Evolutionary conservation across 2,113 vertebrate species (phyloP), one percentile per base, ranked within the genome.

Genomic region (Microcebus tavaratra): DNA sequence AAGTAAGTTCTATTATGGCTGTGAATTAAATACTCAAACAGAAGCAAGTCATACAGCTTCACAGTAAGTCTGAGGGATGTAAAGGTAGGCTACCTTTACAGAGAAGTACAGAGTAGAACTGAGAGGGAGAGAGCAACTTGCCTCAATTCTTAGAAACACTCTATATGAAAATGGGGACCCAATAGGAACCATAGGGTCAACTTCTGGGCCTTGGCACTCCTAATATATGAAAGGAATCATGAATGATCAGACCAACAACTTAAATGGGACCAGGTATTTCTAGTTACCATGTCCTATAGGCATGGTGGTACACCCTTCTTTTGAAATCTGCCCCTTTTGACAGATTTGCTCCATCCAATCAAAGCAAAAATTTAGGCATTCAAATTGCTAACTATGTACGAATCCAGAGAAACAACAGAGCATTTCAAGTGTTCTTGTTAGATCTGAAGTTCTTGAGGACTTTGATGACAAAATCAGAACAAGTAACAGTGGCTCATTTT

Each of bases 61-160:
- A 48, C 17, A 94, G 11, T 65, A 63, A 80, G 65, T 59, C 25
- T 21, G 34, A 80, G n/a, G 27, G 50, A 50, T 72, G 59, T 45
- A 80, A 93, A 89, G 59, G 9, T 57, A 80, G 59, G 73, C 55
- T 82, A 75, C 10, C 14, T 42, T 85, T 93, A 82, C 7, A 65
- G 53, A 89, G 48, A 79, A 76, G 36, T 36, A 90, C 67, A 63
- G 29, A 50, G 3, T 50, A 8, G 15, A 93, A 84, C 20, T 42
- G 70, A 92, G 34, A 21, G 27, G 65, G 65, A 87, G 31, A 90
- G 10, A 80, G 10, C 8, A 72, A 85, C 70, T 42, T 70, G 10
- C 81, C 57, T 94, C 29, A 81, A 20, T 59, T 95, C 53, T 88
- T 63, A 96, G 76, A 88, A 92, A 90, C n/a, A 73, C 21, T 87